Evolutionary conservation across 2,888 invertebrate species (phyloP), one percentile per base, ranked within the genome.

Genomic region (Lordiphosa fenestrarum): DNA sequence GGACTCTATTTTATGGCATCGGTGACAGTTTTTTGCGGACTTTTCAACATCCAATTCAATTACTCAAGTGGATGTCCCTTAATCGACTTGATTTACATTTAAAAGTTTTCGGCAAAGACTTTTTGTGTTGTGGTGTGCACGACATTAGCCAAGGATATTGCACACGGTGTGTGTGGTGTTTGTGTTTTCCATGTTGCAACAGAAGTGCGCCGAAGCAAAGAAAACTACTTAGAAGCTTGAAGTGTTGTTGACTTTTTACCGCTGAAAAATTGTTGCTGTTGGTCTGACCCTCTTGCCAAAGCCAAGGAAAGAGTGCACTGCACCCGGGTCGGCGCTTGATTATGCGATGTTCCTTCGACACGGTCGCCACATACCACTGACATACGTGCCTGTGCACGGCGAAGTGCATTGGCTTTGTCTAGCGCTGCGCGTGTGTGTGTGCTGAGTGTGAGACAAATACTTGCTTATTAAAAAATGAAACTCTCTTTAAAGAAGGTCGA

Each of bases 141-240:
- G 87, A 85, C 86, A 87, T 82, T 83, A 70, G 73, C 75, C 87
- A 87, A 87, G 87, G 85, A 87, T 86, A 80, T 86, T 74, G 42
- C 71, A 49, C 53, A 38, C 40, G 41, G 50, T 33, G 54, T 40
- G 25, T 25, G 25, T 50, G 44, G 46, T 53, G 23, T 58, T 62
- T 54, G 58, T 71, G 53, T 39, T 53, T 49, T 69, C 47, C 51
- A 66, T 77, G 78, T 71, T 77, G 84, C 84, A 82, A 75, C 25
- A 82, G 42, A 44, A 83, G 76, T 73, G 81, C 73, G 66, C 60
- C 58, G 63, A 62, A 55, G 38, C 44, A 39, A 3, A 37, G 37
- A 39, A 38, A 15, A 25, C 25, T 25, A 25, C 2, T 25, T 25
- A 25, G 25, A 25, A 23, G 41, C 51, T 23, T 25, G 23, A 78